Evolutionary conservation across 1,140 invertebrate species (phyloP).

Genomic region (Drosophila setifemur): DNA sequence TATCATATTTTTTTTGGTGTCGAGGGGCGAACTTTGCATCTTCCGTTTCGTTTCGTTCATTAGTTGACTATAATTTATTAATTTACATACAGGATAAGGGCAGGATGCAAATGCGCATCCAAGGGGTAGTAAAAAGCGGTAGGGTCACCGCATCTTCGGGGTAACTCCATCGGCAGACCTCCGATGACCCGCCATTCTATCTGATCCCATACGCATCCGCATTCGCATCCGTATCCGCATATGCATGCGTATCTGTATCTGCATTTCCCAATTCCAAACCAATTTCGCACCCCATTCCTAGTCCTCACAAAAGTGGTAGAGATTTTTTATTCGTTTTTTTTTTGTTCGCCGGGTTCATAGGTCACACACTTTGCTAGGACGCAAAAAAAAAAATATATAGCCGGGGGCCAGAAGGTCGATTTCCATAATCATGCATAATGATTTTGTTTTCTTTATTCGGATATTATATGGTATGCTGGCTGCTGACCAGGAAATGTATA

Average conservation of each 20-base stretch:
- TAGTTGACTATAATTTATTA: constrained; percentile 80
- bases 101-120: not conserved
- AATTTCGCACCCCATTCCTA: constrained; percentile 57
- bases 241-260: constrained; percentile 7
- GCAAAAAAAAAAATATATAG: constrained; percentile 12
- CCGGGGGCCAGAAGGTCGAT: constrained; percentile 7
- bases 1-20: not conserved
- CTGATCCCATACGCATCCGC: constrained; percentile 7
- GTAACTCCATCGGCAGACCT: constrained; percentile 66
- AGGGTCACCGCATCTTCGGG: constrained; percentile 71
- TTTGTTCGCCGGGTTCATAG: constrained; percentile 39
- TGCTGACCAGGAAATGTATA: constrained; percentile 3
- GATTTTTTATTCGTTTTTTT: not conserved
- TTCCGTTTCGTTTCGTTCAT: constrained; percentile 55
- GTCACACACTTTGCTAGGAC: constrained; percentile 29
- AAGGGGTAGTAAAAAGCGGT: constrained; percentile 9
- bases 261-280: constrained; percentile 38
- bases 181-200: constrained; percentile 53
- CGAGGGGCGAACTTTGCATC: constrained; percentile 31
- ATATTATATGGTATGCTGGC: constrained; percentile 14
- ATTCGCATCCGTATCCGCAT: constrained; percentile 14
- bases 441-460: not conserved
- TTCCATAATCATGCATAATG: constrained; percentile 19
- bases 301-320: not conserved
- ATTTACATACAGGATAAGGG: constrained; percentile 63